Evolutionary conservation across 2,797 vertebrate species (phyloP), one percentile per base, ranked within the genome.

Genomic region (Lemur catta): DNA sequence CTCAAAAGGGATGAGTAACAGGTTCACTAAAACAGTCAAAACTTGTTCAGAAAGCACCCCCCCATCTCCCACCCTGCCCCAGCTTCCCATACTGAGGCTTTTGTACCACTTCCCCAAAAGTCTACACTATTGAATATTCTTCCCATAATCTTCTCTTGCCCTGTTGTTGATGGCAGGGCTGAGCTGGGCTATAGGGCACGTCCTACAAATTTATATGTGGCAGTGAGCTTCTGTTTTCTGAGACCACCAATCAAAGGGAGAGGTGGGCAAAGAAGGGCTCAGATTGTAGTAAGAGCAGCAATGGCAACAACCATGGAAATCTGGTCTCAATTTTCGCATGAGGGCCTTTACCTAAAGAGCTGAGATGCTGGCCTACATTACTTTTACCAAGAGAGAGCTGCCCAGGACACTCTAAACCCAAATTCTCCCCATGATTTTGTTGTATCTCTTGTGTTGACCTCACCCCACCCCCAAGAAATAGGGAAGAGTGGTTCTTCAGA

Each of bases 1-100:
- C 81, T 82, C 4, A 1, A 85, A 92, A 43, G 0, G 0, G 4
- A 76, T 98, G 97, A 97, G 57, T 67, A 93, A 88, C 93, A 90
- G 26, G 12, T 1, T 67, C 46, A 95, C 0, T 18, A 35, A 81
- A 72, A n/a, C 84, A 35, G 74, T 95, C 50, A 76, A n/a, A 97
- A 97, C 35, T 81, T 61, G 43, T 35, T 92, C 75, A 75, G 67
- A 57, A 97, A 84, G 7, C 6, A 71, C 52, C 43, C 3, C 43
- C 24, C 33, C 2, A 22, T 50, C 41, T 55, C 4, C 33, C n/a
- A 79, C 24, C 15, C 0, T 26, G 59, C 10, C 24, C 65, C n/a
- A 72, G 2, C 28, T 65, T 61, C 26, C 33, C n/a, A 89, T 33
- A 43, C n/a, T 63, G 35, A 95, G 35, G 15, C 43, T 79, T 94